Evolutionary conservation across 2,113 vertebrate species (phyloP).

Genomic region (Marcusenius ussheri): DNA sequence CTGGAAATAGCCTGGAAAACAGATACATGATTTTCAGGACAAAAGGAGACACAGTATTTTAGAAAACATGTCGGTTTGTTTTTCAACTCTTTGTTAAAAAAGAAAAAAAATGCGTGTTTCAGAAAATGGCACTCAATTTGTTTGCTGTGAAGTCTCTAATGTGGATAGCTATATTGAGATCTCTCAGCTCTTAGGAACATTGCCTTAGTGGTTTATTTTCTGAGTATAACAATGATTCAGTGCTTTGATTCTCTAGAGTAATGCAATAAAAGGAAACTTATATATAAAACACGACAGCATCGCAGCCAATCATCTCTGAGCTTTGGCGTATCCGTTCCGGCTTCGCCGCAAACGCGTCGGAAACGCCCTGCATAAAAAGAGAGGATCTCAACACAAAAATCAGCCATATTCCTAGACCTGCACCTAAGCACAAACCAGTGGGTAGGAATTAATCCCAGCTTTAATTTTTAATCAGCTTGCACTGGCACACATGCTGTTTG

Average conservation of each 20-base stretch:
- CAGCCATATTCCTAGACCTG: background rate
- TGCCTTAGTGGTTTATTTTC: background rate
- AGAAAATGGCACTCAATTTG: background rate
- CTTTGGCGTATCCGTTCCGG: too few relatives aligned
- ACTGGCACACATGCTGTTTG: background rate
- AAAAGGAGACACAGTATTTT: background rate
- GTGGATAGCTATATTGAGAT: background rate
- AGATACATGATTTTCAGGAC: background rate
- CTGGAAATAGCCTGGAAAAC: background rate
- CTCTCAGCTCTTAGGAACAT: background rate
- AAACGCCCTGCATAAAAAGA: background rate
- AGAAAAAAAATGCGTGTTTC: background rate
- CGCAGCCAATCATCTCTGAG: background rate
- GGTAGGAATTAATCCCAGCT: conserved; percentile 8
- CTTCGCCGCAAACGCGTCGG: background rate
- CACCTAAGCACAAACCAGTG: background rate
- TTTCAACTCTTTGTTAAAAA: background rate
- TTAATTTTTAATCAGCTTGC: conserved; percentile 10
- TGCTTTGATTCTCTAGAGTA: background rate
- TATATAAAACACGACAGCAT: background rate
- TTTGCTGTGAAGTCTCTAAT: background rate
- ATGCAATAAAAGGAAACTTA: background rate
- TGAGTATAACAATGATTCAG: background rate
- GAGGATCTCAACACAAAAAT: background rate
- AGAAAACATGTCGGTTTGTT: background rate